Base-by-base conservation (phyloP, 2,113 vertebrate genomes). In the Toxotes jaculatrix region DNA sequence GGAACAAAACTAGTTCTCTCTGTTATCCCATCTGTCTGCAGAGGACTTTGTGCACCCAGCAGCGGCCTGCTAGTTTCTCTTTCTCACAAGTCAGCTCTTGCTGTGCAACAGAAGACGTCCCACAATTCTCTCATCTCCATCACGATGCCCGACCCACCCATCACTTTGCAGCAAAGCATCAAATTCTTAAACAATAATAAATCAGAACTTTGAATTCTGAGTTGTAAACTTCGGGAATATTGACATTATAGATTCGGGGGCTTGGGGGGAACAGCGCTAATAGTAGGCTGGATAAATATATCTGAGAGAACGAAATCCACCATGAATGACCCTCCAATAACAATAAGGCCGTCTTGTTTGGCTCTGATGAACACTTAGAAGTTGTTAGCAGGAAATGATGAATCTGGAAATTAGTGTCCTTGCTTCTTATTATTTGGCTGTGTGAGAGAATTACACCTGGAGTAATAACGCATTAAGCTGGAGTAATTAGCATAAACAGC, bases 401-500 rank as follows among this genome's bases (percentile, higher is more conserved):
- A 87, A 91, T 91, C 89, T 92, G 87, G 77, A 90, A 91, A 90
- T 89, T 63, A 88, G 85, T 83, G 84, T 87, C 90, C 88, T 88
- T 83, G 87, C 83, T 84, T 88, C 67, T 79, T 90, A 76, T 93
- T 92, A 92, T 87, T 92, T 92, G 91, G 76, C 70, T 82, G 79
- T 80, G 87, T 85, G 78, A 87, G 89, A 81, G 76, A 90, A 90
- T 88, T 91, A 86, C 84, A 90, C 88, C 88, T 88, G 86, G 82
- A 93, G 90, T 91, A 92, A 92, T 94, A 93, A 92, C 89, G 93
- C 91, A 91, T 93, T 93, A 92, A 94, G 93, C 83, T 62, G 76
- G 85, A 86, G 88, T 90, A 93, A 95, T 95, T 94, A 93, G 92
- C 89, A 93, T 82, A 87, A 91, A 90, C 93, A 93, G 89, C 91